Conservation (phyloP, 2,888 invertebrate genomes). For the Geotrupes spiniger region DNA sequence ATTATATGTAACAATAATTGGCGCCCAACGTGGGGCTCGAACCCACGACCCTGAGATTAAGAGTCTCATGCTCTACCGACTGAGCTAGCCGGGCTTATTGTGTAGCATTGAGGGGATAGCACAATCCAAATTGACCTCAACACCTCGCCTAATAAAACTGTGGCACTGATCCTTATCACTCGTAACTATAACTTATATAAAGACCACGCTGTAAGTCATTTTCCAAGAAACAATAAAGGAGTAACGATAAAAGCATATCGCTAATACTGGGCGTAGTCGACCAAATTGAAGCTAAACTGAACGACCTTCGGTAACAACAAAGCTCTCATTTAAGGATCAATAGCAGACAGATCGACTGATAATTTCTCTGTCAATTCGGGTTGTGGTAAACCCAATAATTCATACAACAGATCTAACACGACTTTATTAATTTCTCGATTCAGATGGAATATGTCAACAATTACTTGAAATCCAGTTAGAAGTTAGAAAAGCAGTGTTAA, state of each 20-base stretch:
- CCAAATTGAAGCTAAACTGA: slow-evolving; percentile 83
- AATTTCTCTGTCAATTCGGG: slow-evolving; percentile 94
- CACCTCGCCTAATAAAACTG: too few relatives aligned
- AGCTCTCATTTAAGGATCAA: slow-evolving; percentile 92
- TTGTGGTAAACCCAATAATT: slow-evolving; percentile 81
- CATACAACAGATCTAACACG: slow-evolving; percentile 87
- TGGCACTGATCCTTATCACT: too few relatives aligned
- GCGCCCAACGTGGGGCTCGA: slow-evolving; percentile 65
- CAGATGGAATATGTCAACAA: too few relatives aligned
- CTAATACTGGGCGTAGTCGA: slow-evolving; percentile 82
- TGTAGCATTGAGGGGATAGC: too few relatives aligned
- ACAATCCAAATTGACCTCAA: too few relatives aligned
- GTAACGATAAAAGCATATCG: slow-evolving; percentile 84
- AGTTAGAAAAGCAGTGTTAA: slow-evolving; percentile 88
- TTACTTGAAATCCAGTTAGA: too few relatives aligned
- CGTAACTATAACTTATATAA: too few relatives aligned
- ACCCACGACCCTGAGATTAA: slow-evolving; percentile 66
- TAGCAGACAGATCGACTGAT: slow-evolving; percentile 79
- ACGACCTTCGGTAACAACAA: slow-evolving; percentile 90
- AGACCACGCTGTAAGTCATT: slow-evolving; percentile 83
- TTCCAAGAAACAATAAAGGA: slow-evolving; percentile 86
- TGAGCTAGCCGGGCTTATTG: slow-evolving; percentile 43
- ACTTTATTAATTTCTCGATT: slow-evolving; percentile 88
- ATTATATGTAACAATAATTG: too few relatives aligned
- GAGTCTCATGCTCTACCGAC: slow-evolving; percentile 55